Base-by-base conservation (phyloP, 2,888 invertebrate species). In the Drymonia ruficornis region DNA sequence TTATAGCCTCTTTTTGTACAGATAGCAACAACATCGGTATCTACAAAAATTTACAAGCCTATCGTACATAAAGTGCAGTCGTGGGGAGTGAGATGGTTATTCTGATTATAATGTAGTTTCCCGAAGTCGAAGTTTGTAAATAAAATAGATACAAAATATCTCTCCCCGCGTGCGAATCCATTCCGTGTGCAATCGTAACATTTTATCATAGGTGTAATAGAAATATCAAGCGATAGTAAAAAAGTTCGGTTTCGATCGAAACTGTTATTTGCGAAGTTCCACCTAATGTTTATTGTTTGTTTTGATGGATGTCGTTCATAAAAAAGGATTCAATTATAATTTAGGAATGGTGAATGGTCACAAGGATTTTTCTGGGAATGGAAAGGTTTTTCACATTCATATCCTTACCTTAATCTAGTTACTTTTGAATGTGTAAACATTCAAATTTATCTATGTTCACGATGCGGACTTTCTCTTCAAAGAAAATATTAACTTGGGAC, bases 191-290 rank as follows among this genome's bases (percentile, higher is more conserved):
- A 65, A 76, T 84, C 84, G 78, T 87, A 82, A 90, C 87, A 91
- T 90, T 89, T 85, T 83, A 90, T 92, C 91, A 91, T 90, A 91
- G 88, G 91, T 91, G 89, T 87, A 91, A 87, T 89, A 81, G 81
- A 84, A 86, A 87, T 85, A 84, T 81, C 81, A 78, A 76, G 71
- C 62, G 83, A 83, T 78, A 84, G 83, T 91, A 91, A 91, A 90
- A 87, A 91, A 87, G 78, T 87, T 86, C 74, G 68, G 70, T 67
- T 74, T 65, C 74, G 55, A 45, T 55, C 49, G 28, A 63, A 72
- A 78, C 76, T 72, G 81, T 84, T 87, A 84, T 86, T 77, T 76
- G 72, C 72, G 65, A 87, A 89, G 78, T 87, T 89, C 74, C 68
- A 54, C 68, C 71, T 80, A 81, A 81, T 78, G 79, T 76, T 80